A percentile compares a stretch with the other conserved stretches of the same genome.
phyloP scores from a whole-genome alignment of 2,888 invertebrate genomes.

The Acleris cristana region DNA sequence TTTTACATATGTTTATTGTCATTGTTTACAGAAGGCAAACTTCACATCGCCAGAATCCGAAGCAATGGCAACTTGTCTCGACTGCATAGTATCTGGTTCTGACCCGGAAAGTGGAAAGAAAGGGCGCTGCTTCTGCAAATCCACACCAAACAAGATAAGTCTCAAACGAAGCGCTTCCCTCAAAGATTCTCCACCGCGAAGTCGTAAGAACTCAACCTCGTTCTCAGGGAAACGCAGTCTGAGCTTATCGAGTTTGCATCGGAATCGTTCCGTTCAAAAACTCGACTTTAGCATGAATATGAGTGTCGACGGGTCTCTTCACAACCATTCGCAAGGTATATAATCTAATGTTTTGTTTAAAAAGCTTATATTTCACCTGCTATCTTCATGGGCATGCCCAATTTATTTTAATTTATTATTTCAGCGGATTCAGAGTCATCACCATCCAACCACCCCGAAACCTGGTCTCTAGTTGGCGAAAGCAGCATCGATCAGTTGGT shows the following conservation, averaged over 20 bases:
- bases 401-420: conserved; percentile 38
- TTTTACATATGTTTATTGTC: neutral
- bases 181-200: conserved; percentile 68
- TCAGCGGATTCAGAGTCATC: conserved; percentile 62
- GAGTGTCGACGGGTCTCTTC: conserved; percentile 77
- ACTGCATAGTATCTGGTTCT: conserved; percentile 56
- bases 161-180: conserved; percentile 68
- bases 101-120: conserved; percentile 55
- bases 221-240: conserved; percentile 70
- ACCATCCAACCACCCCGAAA: conserved; percentile 48
- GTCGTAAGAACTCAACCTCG: conserved; percentile 58
- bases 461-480: conserved; percentile 69
- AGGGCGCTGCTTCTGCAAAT: conserved; percentile 65
- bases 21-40: conserved; percentile 68
- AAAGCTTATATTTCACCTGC: too few species aligned
- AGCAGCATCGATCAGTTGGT: conserved; percentile 58
- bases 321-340: conserved; percentile 67
- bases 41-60: conserved; percentile 74
- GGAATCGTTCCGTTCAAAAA: conserved; percentile 78
- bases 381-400: too few species aligned
- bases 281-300: conserved; percentile 82
- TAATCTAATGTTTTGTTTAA: too few species aligned
- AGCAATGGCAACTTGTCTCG: conserved; percentile 70
- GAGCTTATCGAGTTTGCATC: conserved; percentile 71
- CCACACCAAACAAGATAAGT: conserved; percentile 62